phyloP scores from a whole-genome alignment of 2,113 vertebrate species.

The Aythya baeri region DNA sequence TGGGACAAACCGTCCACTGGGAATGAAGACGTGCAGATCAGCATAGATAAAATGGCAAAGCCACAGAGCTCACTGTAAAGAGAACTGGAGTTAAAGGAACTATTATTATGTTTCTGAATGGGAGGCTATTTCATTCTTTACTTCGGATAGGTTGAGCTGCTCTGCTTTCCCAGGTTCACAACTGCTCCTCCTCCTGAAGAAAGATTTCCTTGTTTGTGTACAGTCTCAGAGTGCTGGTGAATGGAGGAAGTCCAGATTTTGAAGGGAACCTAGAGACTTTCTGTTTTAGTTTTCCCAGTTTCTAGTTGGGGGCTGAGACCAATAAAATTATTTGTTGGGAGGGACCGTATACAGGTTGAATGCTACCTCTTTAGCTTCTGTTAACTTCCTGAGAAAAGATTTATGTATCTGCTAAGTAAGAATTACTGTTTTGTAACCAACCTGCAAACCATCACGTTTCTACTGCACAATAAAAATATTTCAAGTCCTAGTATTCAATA shows the following conservation, averaged over 20 bases:
- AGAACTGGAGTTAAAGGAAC: background rate
- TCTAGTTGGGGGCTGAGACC: background rate
- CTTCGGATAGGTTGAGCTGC: fast-evolving
- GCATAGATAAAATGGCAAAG: background rate
- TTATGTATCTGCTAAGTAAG: background rate
- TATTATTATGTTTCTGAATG: fast-evolving
- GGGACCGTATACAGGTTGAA: background rate
- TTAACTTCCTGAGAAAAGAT: background rate
- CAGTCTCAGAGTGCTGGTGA: background rate
- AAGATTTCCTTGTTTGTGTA: background rate
- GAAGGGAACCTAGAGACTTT: background rate
- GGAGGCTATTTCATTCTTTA: background rate
- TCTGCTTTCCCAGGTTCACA: background rate
- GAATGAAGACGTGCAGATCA: background rate
- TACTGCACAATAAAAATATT: background rate
- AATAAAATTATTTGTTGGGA: background rate
- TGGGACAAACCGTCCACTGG: background rate
- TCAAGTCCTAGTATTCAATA: background rate
- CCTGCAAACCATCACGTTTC: background rate
- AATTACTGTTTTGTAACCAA: background rate
- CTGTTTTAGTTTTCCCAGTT: background rate
- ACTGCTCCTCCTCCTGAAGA: background rate
- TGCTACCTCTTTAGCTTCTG: background rate
- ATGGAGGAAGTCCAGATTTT: background rate
- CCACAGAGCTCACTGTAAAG: background rate